phyloP scores from a whole-genome alignment of 2,113 vertebrate genomes.

The Austrofundulus limnaeus region DNA sequence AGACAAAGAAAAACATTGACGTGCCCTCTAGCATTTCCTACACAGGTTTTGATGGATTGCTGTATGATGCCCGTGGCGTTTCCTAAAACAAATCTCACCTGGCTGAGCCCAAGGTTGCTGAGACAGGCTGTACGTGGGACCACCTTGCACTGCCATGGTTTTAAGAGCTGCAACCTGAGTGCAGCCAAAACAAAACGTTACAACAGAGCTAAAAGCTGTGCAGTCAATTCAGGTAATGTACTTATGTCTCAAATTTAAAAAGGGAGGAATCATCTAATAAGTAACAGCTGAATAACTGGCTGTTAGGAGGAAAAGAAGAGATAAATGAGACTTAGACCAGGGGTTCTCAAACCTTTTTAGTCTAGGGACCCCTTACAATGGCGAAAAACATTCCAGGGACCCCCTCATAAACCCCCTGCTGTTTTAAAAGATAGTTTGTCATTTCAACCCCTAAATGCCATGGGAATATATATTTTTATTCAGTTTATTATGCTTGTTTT shows the following conservation, averaged over 20 bases:
- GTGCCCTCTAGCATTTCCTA: constrained; percentile 45
- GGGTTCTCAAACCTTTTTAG: too few relatives aligned
- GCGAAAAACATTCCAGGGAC: too few relatives aligned
- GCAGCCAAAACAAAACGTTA: constrained; percentile 22
- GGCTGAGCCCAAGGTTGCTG: constrained; percentile 98
- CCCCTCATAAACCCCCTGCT: too few relatives aligned
- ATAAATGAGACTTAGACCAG: constrained; percentile 10
- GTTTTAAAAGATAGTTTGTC: too few relatives aligned
- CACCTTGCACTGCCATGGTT: constrained; percentile 91
- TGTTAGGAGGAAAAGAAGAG: not conserved
- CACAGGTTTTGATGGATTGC: constrained; percentile 60
- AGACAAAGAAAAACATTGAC: constrained; percentile 43
- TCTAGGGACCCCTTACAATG: too few relatives aligned
- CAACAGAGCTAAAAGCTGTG: not conserved
- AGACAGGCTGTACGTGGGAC: constrained; percentile 90
- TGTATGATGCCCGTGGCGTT: constrained; percentile 26
- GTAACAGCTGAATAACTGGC: not conserved
- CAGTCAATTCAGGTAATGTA: constrained; percentile 12
- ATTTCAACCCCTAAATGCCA: too few relatives aligned
- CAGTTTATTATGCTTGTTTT: too few relatives aligned
- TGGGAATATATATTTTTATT: too few relatives aligned
- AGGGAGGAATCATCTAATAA: constrained; percentile 2
- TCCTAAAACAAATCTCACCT: constrained; percentile 79
- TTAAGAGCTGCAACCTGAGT: constrained; percentile 89
- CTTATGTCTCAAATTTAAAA: not conserved